Evolutionary conservation across 1,140 invertebrate species (phyloP).

Genomic region (Ceratina calcarata): DNA sequence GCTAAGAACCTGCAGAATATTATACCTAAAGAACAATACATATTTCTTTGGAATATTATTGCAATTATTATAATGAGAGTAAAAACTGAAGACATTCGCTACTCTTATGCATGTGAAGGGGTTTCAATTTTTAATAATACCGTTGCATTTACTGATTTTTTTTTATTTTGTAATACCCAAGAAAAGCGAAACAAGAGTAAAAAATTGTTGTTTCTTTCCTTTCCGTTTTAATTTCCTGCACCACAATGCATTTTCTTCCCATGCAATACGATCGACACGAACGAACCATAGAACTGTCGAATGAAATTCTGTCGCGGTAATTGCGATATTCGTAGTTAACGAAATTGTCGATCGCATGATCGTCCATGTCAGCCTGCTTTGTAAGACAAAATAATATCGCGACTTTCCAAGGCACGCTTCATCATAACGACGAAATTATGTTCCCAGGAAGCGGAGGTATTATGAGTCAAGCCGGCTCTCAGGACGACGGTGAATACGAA

Average conservation of each 20-base stretch:
- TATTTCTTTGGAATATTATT: background rate
- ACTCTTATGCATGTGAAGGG: background rate
- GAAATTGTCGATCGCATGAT: constrained; percentile 43
- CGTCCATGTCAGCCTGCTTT: constrained; percentile 51
- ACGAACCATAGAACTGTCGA: background rate
- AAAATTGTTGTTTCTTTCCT: background rate
- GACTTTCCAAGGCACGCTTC: background rate
- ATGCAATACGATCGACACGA: constrained; percentile 30
- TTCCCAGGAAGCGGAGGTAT: constrained; percentile 77
- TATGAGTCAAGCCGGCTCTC: constrained; percentile 79
- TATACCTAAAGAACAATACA: background rate
- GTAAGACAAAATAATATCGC: constrained; percentile 18
- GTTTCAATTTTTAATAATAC: background rate
- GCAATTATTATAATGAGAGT: background rate
- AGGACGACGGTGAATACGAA: constrained; percentile 91
- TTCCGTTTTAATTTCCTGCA: constrained; percentile 26
- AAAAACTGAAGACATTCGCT: background rate
- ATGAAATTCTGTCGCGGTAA: background rate
- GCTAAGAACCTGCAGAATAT: background rate
- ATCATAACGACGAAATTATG: constrained; percentile 37
- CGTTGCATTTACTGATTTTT: background rate
- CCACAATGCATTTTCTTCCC: constrained; percentile 24
- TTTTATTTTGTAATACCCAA: background rate
- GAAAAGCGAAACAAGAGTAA: background rate
- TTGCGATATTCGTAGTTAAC: background rate